Evolutionary conservation across 2,888 invertebrate species (phyloP).

Genomic region (Schizaphis graminum): DNA sequence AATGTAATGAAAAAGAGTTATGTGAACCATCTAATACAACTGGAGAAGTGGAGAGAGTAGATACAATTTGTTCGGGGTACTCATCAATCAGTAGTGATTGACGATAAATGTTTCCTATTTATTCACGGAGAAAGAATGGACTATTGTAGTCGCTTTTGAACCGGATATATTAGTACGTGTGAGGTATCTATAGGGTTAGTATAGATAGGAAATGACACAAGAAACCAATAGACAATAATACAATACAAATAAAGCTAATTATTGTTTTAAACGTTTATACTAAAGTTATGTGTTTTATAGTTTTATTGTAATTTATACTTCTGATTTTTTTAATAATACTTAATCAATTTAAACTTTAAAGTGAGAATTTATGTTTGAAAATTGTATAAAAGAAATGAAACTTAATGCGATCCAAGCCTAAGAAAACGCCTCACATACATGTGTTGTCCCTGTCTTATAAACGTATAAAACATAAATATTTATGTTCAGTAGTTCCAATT

Average conservation of each 20-base stretch:
- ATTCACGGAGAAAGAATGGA: neutral
- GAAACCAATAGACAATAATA: neutral
- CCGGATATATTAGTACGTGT: slow-evolving; percentile 10
- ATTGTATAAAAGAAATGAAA: neutral
- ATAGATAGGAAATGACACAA: neutral
- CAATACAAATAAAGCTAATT: neutral
- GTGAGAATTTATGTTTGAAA: neutral
- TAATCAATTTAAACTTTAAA: neutral
- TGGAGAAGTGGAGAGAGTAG: neutral
- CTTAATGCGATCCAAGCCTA: neutral
- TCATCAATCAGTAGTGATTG: slow-evolving; percentile 59
- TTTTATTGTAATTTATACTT: neutral
- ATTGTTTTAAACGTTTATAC: neutral
- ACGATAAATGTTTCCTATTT: slow-evolving; percentile 50
- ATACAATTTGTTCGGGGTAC: slow-evolving; percentile 33
- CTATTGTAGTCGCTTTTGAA: neutral
- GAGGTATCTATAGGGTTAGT: neutral
- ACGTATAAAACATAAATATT: neutral
- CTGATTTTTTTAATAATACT: neutral
- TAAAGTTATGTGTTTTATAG: neutral
- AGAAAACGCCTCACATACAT: neutral
- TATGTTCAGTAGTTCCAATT: neutral
- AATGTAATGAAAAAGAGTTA: neutral
- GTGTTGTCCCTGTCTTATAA: neutral
- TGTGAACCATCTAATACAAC: neutral